A percentile compares a stretch with the other conserved stretches of the same genome.
phyloP scores from a whole-genome alignment of 2,797 vertebrate species.

The Trachops cirrhosus region DNA sequence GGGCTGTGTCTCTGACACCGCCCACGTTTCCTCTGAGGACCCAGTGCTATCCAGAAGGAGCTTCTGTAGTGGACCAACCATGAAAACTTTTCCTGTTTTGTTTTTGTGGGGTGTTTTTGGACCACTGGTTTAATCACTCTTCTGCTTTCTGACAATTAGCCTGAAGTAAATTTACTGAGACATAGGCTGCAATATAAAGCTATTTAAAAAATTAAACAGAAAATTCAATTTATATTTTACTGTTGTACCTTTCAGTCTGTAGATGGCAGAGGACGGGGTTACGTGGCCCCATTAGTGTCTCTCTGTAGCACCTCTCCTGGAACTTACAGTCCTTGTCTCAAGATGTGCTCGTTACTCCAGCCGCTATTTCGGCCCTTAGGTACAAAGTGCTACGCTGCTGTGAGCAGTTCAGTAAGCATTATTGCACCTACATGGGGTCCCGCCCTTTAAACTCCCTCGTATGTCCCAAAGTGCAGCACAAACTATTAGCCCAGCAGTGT shows the following conservation, averaged over 20 bases:
- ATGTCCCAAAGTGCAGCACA: background rate
- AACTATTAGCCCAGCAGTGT: background rate
- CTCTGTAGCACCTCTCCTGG: rapidly evolving
- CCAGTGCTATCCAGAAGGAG: background rate
- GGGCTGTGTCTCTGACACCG: background rate
- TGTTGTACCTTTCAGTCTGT: background rate
- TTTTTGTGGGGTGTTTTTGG: background rate
- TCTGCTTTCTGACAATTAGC: background rate
- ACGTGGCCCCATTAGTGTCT: background rate
- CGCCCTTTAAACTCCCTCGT: background rate
- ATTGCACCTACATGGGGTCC: background rate
- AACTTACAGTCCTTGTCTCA: background rate
- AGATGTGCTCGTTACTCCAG: background rate
- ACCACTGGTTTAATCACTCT: background rate
- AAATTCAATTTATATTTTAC: background rate
- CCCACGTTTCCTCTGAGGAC: background rate
- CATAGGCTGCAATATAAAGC: background rate
- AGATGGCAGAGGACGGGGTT: background rate
- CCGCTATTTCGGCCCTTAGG: background rate
- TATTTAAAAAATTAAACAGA: background rate
- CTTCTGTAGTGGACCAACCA: background rate
- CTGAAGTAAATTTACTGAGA: background rate
- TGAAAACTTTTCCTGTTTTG: background rate
- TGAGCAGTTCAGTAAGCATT: background rate
- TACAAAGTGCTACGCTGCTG: background rate